Conservation (phyloP, 2,797 vertebrate genomes). For the Enteromius trimaculatus region DNA sequence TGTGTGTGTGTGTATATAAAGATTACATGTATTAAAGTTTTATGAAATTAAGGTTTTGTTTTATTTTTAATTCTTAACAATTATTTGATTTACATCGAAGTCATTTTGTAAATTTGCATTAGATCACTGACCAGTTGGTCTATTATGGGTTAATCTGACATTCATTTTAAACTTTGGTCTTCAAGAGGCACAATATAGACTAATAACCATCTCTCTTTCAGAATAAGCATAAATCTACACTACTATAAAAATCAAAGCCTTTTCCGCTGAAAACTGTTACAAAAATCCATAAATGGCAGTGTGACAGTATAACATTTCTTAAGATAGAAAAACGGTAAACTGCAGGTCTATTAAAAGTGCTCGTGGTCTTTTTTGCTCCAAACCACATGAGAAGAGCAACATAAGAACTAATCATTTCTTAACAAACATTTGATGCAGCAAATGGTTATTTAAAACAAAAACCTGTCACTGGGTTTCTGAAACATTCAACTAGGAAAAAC, state of each 20-base stretch:
- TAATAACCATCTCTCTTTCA: not conserved
- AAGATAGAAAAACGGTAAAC: not conserved
- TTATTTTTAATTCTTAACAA: not conserved
- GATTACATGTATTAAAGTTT: not conserved
- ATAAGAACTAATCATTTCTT: not conserved
- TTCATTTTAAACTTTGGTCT: slow-evolving; percentile 26
- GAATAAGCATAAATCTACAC: not conserved
- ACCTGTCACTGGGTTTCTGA: not conserved
- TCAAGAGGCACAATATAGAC: slow-evolving; percentile 21
- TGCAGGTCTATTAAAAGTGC: not conserved
- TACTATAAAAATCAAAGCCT: not conserved
- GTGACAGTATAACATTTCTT: not conserved
- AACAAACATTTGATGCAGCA: not conserved
- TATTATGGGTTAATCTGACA: not conserved
- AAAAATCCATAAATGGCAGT: not conserved
- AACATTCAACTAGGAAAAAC: not conserved
- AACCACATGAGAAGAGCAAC: not conserved
- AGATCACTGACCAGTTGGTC: not conserved
- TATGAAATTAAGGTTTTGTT: not conserved
- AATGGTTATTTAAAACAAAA: not conserved
- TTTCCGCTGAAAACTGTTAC: not conserved
- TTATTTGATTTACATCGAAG: not conserved
- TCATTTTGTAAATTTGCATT: not conserved
- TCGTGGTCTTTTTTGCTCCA: not conserved
- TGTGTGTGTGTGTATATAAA: not conserved